Conservation (phyloP, 2,113 vertebrate species). For the Odontophorus gujanensis region DNA sequence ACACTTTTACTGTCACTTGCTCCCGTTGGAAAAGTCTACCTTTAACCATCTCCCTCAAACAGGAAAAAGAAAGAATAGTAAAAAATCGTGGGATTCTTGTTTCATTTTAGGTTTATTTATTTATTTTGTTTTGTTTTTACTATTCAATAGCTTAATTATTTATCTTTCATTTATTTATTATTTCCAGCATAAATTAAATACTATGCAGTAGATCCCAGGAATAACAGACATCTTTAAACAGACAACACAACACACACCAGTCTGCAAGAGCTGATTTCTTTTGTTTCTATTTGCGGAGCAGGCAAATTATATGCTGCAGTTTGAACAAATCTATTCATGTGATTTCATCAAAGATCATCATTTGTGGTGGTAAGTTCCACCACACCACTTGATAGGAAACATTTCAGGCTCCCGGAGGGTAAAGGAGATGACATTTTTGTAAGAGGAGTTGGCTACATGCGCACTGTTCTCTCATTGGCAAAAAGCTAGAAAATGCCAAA, state of each 20-base stretch:
- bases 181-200: background rate
- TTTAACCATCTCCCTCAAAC: background rate
- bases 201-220: background rate
- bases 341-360: constrained; percentile 13
- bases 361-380: constrained; percentile 3
- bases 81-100: background rate
- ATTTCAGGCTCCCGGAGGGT: background rate
- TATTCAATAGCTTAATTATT: background rate
- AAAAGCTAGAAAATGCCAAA: background rate
- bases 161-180: background rate
- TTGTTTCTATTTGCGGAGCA: constrained; percentile 41
- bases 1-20: background rate
- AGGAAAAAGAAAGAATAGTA: background rate
- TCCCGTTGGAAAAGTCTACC: background rate
- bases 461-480: constrained; percentile 27
- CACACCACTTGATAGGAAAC: constrained; percentile 12
- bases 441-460: background rate
- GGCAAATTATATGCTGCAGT: background rate
- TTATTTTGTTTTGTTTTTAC: background rate
- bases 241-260: background rate
- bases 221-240: background rate
- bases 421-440: background rate
- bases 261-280: background rate
- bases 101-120: background rate
- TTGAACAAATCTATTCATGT: constrained; percentile 2